These are phyloP conservation scores for Thysanoteuthis rhombus DNA, from an alignment of 2,888 invertebrate species.

Conservation along the genomic window DNA sequence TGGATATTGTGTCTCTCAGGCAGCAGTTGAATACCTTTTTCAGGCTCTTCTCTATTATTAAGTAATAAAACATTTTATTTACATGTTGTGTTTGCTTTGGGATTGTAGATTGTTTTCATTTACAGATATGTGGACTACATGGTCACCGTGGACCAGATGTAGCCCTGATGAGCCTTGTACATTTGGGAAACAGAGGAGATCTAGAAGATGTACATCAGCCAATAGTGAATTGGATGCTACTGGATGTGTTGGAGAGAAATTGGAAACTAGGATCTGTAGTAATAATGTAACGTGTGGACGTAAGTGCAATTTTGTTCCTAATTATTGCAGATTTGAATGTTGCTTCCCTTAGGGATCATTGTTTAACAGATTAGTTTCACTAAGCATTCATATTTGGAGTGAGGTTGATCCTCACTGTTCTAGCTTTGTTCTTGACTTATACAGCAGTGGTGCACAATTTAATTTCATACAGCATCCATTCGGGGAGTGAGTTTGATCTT, in stretches of 20 bases:
- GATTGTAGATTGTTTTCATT: background rate
- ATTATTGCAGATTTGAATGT: background rate
- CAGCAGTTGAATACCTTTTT: too few species aligned
- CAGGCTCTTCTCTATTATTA: too few species aligned
- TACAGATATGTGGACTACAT: background rate
- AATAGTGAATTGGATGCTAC: background rate
- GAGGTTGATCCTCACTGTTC: too few species aligned
- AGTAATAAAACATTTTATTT: too few species aligned
- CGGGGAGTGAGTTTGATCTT: too few species aligned
- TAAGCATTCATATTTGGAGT: too few species aligned
- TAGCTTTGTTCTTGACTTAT: too few species aligned
- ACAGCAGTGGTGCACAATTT: too few species aligned
- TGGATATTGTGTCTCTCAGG: too few species aligned
- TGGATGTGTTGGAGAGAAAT: background rate
- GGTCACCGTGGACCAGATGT: constrained; percentile 22
- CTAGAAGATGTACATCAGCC: background rate
- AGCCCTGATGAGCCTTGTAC: background rate
- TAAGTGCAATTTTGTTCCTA: background rate
- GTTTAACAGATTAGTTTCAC: too few species aligned
- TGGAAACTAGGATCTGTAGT: background rate
- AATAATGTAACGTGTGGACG: background rate
- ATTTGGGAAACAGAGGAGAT: background rate
- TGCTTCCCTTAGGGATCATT: background rate
- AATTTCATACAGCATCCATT: too few species aligned
- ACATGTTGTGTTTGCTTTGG: too few species aligned